phyloP scores from a whole-genome alignment of 2,888 invertebrate species.

The Alviniconcha strummeri region DNA sequence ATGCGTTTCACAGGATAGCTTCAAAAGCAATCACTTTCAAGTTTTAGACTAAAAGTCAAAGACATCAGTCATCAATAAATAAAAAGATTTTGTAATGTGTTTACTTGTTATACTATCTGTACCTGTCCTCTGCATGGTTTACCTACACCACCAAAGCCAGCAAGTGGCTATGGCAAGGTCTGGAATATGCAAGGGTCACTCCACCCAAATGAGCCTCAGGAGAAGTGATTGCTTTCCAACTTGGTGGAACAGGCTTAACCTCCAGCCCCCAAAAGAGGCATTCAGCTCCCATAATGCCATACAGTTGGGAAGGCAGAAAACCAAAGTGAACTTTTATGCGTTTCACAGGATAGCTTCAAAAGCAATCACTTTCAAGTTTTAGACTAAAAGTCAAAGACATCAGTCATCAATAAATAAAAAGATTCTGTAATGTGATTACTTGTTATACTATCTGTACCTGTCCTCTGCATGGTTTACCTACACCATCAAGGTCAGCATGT shows the following conservation, averaged over 20 bases:
- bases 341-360: too few species aligned
- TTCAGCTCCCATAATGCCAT: not conserved
- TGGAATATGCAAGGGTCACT: constrained; percentile 23
- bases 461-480: constrained; percentile 25
- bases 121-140: constrained; percentile 14
- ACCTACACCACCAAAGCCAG: constrained; percentile 15
- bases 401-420: too few species aligned
- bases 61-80: too few species aligned
- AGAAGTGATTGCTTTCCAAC: constrained; percentile 18
- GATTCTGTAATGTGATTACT: too few species aligned
- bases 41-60: too few species aligned
- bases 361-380: too few species aligned
- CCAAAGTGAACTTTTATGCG: too few species aligned
- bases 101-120: not conserved
- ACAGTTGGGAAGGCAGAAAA: not conserved
- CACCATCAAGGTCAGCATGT: constrained; percentile 9
- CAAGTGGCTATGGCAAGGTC: constrained; percentile 23
- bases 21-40: too few species aligned
- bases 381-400: too few species aligned
- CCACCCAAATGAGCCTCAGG: constrained; percentile 18
- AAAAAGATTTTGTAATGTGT: too few species aligned
- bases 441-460: not conserved
- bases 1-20: too few species aligned
- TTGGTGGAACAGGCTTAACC: constrained; percentile 13
- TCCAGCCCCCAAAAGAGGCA: not conserved